Conservation (phyloP, 1,140 invertebrate genomes). For the Cardiocondyla obscurior region DNA sequence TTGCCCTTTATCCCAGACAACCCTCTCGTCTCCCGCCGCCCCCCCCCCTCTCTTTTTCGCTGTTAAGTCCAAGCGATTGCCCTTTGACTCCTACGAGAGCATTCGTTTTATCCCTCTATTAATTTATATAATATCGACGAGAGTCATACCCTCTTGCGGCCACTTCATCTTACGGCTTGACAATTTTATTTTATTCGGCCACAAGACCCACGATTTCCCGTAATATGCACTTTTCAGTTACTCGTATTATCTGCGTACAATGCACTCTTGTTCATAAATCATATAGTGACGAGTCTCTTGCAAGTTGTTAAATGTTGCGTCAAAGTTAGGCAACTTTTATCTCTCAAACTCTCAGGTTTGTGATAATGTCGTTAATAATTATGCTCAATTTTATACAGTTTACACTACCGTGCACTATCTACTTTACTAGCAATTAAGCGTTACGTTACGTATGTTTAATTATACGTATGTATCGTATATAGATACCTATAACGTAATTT, state of each 20-base stretch:
- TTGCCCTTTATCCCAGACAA: conserved; percentile 65
- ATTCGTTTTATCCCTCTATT: conserved; percentile 43
- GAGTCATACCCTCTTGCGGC: neutral
- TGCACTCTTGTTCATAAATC: conserved; percentile 15
- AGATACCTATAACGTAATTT: neutral
- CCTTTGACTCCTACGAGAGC: conserved; percentile 31
- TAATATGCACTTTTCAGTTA: conserved; percentile 18
- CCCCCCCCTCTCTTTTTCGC: neutral
- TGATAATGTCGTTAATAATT: conserved; percentile 33
- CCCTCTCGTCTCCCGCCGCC: too few species aligned
- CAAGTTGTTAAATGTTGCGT: conserved; percentile 41
- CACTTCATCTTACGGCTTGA: conserved; percentile 49
- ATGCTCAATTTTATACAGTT: conserved; percentile 26
- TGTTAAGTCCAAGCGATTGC: conserved; percentile 17
- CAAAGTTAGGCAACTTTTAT: conserved; percentile 15
- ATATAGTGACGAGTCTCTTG: conserved; percentile 30
- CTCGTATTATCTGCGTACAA: conserved; percentile 9
- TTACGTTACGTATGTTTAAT: conserved; percentile 32
- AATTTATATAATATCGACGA: conserved; percentile 14
- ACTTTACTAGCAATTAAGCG: conserved; percentile 46
- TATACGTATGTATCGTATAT: neutral
- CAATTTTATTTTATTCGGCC: conserved; percentile 18
- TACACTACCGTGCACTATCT: conserved; percentile 18
- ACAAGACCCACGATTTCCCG: neutral
- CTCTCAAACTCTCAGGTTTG: conserved; percentile 76